Evolutionary conservation across 2,113 vertebrate species (phyloP).

Genomic region (Cyprinodon variegatus): DNA sequence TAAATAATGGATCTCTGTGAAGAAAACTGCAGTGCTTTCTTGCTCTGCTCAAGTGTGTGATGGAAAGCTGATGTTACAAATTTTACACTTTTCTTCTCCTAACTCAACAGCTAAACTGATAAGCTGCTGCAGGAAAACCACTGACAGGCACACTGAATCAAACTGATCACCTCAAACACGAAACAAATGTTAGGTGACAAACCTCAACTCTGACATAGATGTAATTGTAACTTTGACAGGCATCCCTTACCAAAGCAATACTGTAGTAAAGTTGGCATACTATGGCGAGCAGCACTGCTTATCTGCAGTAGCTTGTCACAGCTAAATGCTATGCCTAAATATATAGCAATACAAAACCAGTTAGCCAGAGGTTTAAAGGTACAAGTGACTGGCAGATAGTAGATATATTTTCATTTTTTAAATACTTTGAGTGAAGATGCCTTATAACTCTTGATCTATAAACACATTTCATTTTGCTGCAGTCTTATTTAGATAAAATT

Average conservation of each 20-base stretch:
- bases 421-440: too few relatives aligned
- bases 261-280: neutral
- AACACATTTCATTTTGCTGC: too few relatives aligned
- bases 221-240: neutral
- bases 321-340: neutral
- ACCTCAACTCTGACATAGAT: neutral
- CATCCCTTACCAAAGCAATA: neutral
- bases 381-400: neutral
- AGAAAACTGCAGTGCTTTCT: neutral
- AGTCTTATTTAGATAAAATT: too few relatives aligned
- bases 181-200: neutral
- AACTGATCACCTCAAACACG: neutral
- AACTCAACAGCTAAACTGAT: neutral
- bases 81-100: neutral
- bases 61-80: constrained; percentile 11
- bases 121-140: neutral
- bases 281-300: too few relatives aligned
- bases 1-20: neutral
- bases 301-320: neutral
- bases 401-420: too few relatives aligned
- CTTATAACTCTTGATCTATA: too few relatives aligned
- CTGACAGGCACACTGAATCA: neutral
- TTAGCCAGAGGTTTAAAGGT: neutral
- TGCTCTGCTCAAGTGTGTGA: constrained; percentile 5
- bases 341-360: neutral